Evolutionary conservation across 2,113 vertebrate genomes (phyloP).

Genomic region (Danio rerio): GRCz12tu NC_133177.1:48305001-48305500

Average conservation of each 20-base stretch:
- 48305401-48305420: background rate
- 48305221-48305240: background rate
- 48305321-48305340: too few relatives aligned
- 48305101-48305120: too few relatives aligned
- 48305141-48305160: background rate
- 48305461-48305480: background rate
- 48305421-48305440: too few relatives aligned
- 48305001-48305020: slow-evolving; percentile 41
- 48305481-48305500: background rate
- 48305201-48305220: background rate
- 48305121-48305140: too few relatives aligned
- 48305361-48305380: too few relatives aligned
- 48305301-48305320: background rate
- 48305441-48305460: too few relatives aligned
- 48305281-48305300: background rate
- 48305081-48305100: background rate
- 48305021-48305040: too few relatives aligned
- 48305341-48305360: too few relatives aligned
- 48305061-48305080: slow-evolving; percentile 19
- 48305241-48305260: background rate
- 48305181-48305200: background rate
- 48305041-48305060: slow-evolving; percentile 10
- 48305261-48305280: background rate
- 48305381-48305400: background rate
- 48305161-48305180: background rate